Base-by-base conservation (phyloP, 2,888 invertebrate species). In the Pseudococcus jackbeardsleyi region DNA sequence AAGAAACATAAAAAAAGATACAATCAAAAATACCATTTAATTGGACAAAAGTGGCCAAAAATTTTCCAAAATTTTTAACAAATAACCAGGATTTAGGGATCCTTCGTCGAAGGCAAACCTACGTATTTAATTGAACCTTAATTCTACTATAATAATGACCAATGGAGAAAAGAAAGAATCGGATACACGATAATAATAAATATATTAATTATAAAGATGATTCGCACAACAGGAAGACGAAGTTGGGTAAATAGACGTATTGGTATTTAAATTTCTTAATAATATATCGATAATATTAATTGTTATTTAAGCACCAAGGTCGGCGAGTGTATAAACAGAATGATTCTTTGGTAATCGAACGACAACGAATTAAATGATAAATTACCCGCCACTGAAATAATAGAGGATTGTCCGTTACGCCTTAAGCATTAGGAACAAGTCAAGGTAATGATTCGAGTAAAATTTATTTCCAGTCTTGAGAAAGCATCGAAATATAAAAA, bases 351-450 rank as follows among this genome's bases (percentile, higher is more conserved):
- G 22, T 68, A 68, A 86, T 86, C 86, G 39, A 86, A 68, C 26
- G 86, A 86, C 68, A 86, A 86, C 86, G 68, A 86, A 39, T 86
- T 86, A 64, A 64, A 86, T 86, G 42, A 86, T 64, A 59, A 85
- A 85, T 85, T 64, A 46, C 59, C 86, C 64, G 64, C 11, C 54
- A 19, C 39, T 86, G 33, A 86, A 86, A 85, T 54, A 86, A 68
- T 68, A 64, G 39, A 39, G 17, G 64, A 42, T 59, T 54, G 59
- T 39, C 26, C 33, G 39, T 54, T 50, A 59, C 59, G 19, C 85
- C 54, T 26, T 26, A 46, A 86, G 68, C 86, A 39, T 39, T 42
- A 46, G 19, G 33, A 68, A 86, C 42, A 33, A 54, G 68, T 42
- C 86, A 68, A 86, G 86, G 68, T 68, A 64, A 86, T 42, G 17